Percentiles rank a stretch among this genome's conserved stretches.
Conservation (phyloP, 2,113 vertebrate genomes). For the Condylura cristata region DNA sequence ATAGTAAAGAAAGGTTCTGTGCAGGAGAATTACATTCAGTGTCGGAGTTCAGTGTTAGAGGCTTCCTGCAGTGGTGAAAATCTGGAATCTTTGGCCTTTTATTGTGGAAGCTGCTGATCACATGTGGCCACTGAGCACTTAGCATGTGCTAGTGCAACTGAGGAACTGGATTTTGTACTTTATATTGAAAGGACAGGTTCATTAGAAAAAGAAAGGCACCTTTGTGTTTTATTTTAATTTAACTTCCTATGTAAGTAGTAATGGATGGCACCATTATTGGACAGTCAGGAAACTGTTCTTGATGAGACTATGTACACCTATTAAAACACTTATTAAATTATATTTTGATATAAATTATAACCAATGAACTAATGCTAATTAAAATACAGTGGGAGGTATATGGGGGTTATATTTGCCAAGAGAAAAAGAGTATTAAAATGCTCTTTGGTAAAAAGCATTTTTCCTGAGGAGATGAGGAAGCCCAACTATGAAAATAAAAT, state of each 20-base stretch:
- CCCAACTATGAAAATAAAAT: conserved; percentile 10
- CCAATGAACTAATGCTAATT: not conserved
- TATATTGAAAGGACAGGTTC: too few relatives aligned
- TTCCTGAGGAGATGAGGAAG: not conserved
- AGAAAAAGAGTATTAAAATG: not conserved
- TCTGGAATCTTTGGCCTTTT: not conserved
- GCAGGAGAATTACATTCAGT: not conserved
- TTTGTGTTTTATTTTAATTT: not conserved
- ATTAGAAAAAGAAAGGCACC: too few relatives aligned
- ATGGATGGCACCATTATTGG: not conserved
- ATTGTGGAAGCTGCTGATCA: not conserved
- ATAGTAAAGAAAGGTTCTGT: not conserved
- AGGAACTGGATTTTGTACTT: not conserved
- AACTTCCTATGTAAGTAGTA: not conserved
- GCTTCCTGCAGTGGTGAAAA: not conserved
- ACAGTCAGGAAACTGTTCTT: not conserved
- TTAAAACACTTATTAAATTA: not conserved
- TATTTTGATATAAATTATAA: not conserved
- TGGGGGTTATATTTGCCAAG: not conserved
- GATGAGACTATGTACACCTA: not conserved
- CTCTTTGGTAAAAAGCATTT: not conserved
- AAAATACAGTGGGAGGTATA: not conserved
- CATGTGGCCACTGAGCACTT: not conserved
- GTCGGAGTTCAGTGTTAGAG: not conserved
- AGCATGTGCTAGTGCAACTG: not conserved